Evolutionary conservation across 2,888 invertebrate species (phyloP).

Genomic region (Agrotis ipsilon): DNA sequence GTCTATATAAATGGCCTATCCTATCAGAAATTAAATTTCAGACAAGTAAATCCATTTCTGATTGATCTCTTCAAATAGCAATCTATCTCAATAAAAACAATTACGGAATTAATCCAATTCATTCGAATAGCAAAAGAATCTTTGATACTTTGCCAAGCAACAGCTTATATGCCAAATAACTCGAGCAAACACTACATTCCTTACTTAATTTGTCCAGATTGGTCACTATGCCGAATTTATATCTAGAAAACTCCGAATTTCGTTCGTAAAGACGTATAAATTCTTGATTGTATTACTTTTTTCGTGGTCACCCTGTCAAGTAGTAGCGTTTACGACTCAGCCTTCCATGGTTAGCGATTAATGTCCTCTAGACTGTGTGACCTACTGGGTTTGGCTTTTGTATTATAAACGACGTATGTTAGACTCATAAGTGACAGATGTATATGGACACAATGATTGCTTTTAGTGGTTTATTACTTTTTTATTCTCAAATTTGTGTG

Average conservation of each 20-base stretch:
- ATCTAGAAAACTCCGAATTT: slow-evolving; percentile 24
- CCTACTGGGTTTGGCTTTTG: slow-evolving; percentile 1
- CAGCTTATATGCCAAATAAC: slow-evolving; percentile 25
- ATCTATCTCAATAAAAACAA: not conserved
- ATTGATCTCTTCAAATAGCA: not conserved
- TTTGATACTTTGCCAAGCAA: slow-evolving; percentile 22
- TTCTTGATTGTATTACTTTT: slow-evolving; percentile 32
- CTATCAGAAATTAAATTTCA: not conserved
- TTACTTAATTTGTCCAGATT: slow-evolving; percentile 40
- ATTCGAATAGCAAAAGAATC: slow-evolving; percentile 7
- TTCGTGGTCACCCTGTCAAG: slow-evolving; percentile 23
- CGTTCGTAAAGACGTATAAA: slow-evolving; percentile 13
- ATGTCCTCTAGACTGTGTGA: slow-evolving; percentile 14
- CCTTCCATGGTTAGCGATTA: slow-evolving; percentile 19
- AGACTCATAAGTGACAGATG: slow-evolving; percentile 7
- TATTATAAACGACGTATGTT: slow-evolving; percentile 24
- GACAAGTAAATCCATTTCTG: not conserved
- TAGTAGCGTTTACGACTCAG: slow-evolving; percentile 35
- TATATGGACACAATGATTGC: slow-evolving; percentile 20
- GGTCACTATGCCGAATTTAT: slow-evolving; percentile 32
- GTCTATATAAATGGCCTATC: not conserved
- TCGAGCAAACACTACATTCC: slow-evolving; percentile 31
- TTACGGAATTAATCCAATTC: slow-evolving; percentile 10
- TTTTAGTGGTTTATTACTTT: slow-evolving; percentile 8
- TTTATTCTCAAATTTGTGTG: too few species aligned